These are phyloP conservation scores for Casuarius casuarius DNA, from an alignment of 2,113 vertebrate genomes.

Conservation along the genomic window DNA sequence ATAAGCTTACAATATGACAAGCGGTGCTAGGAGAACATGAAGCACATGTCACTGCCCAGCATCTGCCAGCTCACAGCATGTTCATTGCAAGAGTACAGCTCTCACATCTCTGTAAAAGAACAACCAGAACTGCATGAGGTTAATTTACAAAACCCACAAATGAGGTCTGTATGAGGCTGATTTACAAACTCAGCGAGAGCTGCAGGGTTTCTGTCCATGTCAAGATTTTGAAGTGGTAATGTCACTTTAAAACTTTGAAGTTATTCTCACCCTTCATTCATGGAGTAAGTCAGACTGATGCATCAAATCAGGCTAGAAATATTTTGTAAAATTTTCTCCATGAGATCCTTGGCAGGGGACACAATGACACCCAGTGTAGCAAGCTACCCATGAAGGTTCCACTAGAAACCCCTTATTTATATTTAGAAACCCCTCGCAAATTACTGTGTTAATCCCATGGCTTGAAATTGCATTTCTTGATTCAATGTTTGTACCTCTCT, in stretches of 20 bases:
- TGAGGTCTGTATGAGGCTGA: neutral
- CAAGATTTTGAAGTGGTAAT: neutral
- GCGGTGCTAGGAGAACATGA: neutral
- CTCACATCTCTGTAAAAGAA: neutral
- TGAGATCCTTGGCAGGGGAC: neutral
- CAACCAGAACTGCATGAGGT: neutral
- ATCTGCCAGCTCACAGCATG: neutral
- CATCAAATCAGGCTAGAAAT: neutral
- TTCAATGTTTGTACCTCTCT: neutral
- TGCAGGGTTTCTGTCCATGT: neutral
- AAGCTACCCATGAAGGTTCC: neutral
- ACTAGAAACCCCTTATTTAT: neutral
- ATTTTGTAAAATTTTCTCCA: neutral
- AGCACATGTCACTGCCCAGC: neutral
- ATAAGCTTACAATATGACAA: neutral
- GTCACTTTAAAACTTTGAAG: neutral
- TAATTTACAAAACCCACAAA: neutral
- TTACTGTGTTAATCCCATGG: neutral
- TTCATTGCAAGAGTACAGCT: neutral
- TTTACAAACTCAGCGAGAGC: neutral
- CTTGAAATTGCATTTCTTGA: neutral
- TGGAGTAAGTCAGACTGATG: neutral
- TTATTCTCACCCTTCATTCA: neutral
- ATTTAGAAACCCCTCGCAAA: neutral
- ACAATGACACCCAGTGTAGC: neutral